Base-by-base conservation (phyloP, 1,140 invertebrate species). In the Tyrophagus putrescentiae region DNA sequence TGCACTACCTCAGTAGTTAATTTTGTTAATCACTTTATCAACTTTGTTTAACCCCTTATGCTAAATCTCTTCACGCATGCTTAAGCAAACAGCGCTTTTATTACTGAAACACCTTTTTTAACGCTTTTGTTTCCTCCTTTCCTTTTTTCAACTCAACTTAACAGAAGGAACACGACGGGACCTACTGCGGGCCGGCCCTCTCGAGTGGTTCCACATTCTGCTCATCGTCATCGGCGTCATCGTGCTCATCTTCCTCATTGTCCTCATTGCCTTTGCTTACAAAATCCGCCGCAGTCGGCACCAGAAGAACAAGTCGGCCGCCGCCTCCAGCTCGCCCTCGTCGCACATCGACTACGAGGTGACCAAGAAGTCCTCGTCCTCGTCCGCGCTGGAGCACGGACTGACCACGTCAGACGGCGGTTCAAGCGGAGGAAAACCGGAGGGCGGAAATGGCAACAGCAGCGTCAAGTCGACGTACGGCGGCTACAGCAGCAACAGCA, bases 181-280 rank as follows among this genome's bases (percentile, higher is more conserved):
- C n/a, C 16, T 16, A 27, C 4, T n/a, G 1, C 13, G 23, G 16
- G 23, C 18, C 25, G 39, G n/a, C n/a, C n/a, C n/a, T 1, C n/a
- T 59, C 5, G n/a, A 27, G 7, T 59, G 57, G 57, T 4, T 18
- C 16, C 34, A 59, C 13, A 27, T 25, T 9, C 27, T 59, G 18
- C 9, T 44, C 9, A 45, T 59, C 13, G 16, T 27, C 41, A 42
- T 59, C 4, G 57, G 1, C 5, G 6, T 23, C 6, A 45, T 45
- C 11, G n/a, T 59, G 4, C 28, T 59, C 1, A 23, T 59, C 3
- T 28, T 59, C 6, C 21, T 59, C 57, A 29, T 59, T 3, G 33
- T 59, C 23, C 23, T 59, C 18, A 44, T 59, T 29, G 25, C 33
- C n/a, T 45, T 59, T 11, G 44, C 41, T 59, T 16, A 33, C 36